These are phyloP conservation scores for Fragum whitleyi DNA, from an alignment of 2,888 invertebrate genomes.

Conservation along the genomic window DNA sequence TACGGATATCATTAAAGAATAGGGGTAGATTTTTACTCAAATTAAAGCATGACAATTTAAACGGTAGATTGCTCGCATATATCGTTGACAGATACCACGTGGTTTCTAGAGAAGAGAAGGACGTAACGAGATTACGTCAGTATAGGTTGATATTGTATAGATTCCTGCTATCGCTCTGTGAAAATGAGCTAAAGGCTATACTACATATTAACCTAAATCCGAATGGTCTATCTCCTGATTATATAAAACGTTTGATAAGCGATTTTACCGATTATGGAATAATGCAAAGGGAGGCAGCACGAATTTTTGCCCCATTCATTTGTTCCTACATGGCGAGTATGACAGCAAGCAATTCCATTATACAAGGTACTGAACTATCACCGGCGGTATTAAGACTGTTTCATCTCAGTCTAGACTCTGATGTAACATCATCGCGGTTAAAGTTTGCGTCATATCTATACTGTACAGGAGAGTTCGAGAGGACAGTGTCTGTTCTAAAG, in stretches of 20 bases:
- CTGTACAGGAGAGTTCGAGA: neutral
- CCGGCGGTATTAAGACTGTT: neutral
- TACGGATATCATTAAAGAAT: neutral
- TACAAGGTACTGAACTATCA: neutral
- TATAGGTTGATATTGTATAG: neutral
- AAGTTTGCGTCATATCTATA: neutral
- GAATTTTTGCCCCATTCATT: neutral
- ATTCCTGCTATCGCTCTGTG: neutral
- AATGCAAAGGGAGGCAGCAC: neutral
- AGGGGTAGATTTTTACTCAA: neutral
- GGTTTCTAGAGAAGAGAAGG: neutral
- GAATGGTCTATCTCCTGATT: neutral
- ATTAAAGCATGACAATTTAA: neutral
- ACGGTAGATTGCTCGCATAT: neutral
- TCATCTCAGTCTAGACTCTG: neutral
- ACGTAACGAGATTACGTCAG: neutral
- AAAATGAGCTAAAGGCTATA: too few relatives aligned
- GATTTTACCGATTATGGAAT: neutral
- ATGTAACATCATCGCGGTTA: neutral
- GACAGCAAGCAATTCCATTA: neutral
- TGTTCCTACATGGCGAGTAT: neutral
- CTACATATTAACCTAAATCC: neutral
- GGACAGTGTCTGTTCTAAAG: neutral
- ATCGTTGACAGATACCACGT: neutral
- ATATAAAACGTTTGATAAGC: neutral